phyloP scores from a whole-genome alignment of 2,797 vertebrate species.

The Spondyliosoma cantharus region DNA sequence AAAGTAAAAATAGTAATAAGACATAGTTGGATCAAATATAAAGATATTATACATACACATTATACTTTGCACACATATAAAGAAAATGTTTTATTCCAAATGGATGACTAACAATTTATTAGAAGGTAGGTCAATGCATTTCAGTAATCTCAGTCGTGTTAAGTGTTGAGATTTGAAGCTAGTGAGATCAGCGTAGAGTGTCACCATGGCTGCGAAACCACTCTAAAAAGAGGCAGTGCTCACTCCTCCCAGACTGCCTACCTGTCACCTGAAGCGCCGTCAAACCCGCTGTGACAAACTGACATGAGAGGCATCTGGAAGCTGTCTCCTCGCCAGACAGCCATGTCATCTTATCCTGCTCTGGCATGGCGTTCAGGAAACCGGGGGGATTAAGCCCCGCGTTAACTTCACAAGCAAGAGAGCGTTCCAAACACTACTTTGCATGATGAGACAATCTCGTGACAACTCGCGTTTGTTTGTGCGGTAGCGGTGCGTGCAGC shows the following conservation, averaged over 20 bases:
- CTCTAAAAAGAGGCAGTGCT: conserved; percentile 62
- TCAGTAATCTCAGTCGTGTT: no score
- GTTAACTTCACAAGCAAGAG: conserved; percentile 59
- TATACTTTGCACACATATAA: not conserved
- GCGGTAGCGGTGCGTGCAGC: not conserved
- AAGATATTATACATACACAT: not conserved
- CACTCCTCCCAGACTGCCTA: conserved; percentile 64
- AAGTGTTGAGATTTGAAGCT: conserved; percentile 38
- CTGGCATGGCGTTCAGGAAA: conserved; percentile 55
- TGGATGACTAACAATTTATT: not conserved
- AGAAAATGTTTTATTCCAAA: not conserved
- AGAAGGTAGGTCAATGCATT: not conserved
- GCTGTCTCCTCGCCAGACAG: conserved; percentile 77
- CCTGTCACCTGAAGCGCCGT: conserved; percentile 77
- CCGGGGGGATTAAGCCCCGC: conserved; percentile 65
- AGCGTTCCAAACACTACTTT: conserved; percentile 34
- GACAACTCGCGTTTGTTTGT: conserved; percentile 60
- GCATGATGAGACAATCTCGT: conserved; percentile 47
- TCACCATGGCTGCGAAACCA: conserved; percentile 61
- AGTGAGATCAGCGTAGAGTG: conserved; percentile 54
- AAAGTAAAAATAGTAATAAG: no score
- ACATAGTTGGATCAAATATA: no score
- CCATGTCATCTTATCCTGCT: conserved; percentile 73
- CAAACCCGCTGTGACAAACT: conserved; percentile 73
- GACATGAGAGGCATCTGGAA: conserved; percentile 73